Conservation (phyloP, 2,797 vertebrate genomes). For the Liasis olivaceus region DNA sequence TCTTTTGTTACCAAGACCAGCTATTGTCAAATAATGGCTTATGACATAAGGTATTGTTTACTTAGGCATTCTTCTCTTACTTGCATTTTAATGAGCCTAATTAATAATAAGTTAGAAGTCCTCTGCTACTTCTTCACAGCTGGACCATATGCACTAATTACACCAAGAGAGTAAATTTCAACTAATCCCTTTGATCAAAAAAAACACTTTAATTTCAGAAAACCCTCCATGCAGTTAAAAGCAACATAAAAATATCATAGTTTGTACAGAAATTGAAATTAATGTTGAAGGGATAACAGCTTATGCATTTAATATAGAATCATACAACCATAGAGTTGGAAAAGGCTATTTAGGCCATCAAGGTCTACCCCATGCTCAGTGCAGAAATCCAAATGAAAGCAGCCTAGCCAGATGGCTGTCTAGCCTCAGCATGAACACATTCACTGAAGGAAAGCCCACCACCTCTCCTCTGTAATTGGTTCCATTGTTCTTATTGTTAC, state of each 20-base stretch:
- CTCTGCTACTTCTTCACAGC: conserved; percentile 81
- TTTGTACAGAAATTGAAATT: conserved; percentile 60
- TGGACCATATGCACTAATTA: conserved; percentile 87
- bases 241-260: conserved; percentile 46
- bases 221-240: conserved; percentile 45
- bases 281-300: conserved; percentile 38
- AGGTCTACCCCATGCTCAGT: not conserved
- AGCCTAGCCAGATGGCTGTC: not conserved
- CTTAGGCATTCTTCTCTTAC: conserved; percentile 79
- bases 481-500: not conserved
- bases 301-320: conserved; percentile 41
- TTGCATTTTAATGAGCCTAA: conserved; percentile 87
- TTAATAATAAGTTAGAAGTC: conserved; percentile 85
- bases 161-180: conserved; percentile 74
- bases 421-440: not conserved
- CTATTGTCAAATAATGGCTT: conserved; percentile 81
- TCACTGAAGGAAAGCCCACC: not conserved
- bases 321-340: not conserved
- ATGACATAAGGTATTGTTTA: conserved; percentile 85
- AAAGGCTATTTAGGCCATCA: not conserved
- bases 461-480: not conserved
- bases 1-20: conserved; percentile 76
- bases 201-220: conserved; percentile 71
- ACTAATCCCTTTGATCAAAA: conserved; percentile 71
- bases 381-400: not conserved